Conservation (phyloP, 2,888 invertebrate species). For the Xestia ashworthii region DNA sequence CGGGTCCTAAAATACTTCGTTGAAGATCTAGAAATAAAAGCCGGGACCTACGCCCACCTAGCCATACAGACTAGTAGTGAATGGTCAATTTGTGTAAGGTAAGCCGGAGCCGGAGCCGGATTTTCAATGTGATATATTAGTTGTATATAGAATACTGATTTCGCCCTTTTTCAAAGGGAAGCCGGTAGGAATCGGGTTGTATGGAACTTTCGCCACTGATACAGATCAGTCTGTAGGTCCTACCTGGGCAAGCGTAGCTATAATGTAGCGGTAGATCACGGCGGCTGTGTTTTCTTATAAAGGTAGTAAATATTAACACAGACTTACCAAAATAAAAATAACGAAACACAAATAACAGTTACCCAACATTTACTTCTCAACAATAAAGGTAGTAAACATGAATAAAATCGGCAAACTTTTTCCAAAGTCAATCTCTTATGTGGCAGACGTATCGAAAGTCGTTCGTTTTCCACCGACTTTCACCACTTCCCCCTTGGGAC, state of each 20-base stretch:
- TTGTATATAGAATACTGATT: too few species aligned
- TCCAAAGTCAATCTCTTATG: slow-evolving; percentile 42
- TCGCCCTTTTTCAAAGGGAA: too few species aligned
- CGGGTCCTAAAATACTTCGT: neutral
- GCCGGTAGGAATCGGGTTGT: too few species aligned
- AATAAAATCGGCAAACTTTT: slow-evolving; percentile 54
- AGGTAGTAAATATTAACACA: neutral
- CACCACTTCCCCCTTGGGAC: slow-evolving; percentile 44
- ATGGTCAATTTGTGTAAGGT: too few species aligned
- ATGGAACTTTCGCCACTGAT: too few species aligned
- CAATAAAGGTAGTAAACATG: slow-evolving; percentile 38
- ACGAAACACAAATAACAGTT: neutral
- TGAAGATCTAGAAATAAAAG: neutral
- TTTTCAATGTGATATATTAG: too few species aligned
- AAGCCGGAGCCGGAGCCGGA: too few species aligned
- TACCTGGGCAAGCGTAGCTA: too few species aligned
- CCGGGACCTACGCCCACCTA: too few species aligned
- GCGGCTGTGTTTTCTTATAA: neutral
- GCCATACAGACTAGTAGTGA: too few species aligned
- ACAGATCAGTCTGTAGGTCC: too few species aligned
- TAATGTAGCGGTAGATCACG: neutral
- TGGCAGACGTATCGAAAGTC: slow-evolving; percentile 34
- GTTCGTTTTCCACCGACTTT: slow-evolving; percentile 37
- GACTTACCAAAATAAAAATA: slow-evolving; percentile 16
- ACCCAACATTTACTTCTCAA: slow-evolving; percentile 12